These are phyloP conservation scores for Temnothorax curvispinosus DNA, from an alignment of 1,140 invertebrate genomes.

Conservation along the genomic window DNA sequence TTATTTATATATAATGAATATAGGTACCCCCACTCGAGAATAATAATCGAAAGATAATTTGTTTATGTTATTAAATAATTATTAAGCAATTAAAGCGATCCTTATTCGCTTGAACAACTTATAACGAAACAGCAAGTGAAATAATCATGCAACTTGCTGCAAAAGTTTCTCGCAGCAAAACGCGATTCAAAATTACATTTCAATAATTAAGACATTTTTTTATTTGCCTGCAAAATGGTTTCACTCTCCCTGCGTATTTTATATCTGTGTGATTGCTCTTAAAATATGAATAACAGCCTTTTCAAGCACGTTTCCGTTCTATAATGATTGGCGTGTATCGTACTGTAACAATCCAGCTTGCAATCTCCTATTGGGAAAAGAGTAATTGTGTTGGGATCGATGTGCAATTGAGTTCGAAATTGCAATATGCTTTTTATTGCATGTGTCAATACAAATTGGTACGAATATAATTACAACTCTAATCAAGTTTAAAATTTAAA, in stretches of 20 bases:
- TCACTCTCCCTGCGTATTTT: neutral
- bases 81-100: neutral
- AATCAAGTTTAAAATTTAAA: constrained; percentile 41
- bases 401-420: constrained; percentile 58
- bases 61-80: neutral
- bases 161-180: neutral
- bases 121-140: neutral
- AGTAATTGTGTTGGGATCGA: constrained; percentile 58
- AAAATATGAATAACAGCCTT: constrained; percentile 19
- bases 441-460: constrained; percentile 42
- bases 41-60: neutral
- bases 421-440: constrained; percentile 59
- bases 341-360: constrained; percentile 44
- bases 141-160: neutral
- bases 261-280: neutral
- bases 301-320: neutral
- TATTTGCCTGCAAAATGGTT: constrained; percentile 14
- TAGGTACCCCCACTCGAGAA: neutral
- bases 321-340: constrained; percentile 49
- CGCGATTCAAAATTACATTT: neutral
- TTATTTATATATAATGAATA: neutral
- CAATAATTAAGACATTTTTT: neutral
- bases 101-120: neutral
- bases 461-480: constrained; percentile 37
- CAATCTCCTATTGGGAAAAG: constrained; percentile 41